phyloP scores from a whole-genome alignment of 2,888 invertebrate genomes.

The Mamestra brassicae region DNA sequence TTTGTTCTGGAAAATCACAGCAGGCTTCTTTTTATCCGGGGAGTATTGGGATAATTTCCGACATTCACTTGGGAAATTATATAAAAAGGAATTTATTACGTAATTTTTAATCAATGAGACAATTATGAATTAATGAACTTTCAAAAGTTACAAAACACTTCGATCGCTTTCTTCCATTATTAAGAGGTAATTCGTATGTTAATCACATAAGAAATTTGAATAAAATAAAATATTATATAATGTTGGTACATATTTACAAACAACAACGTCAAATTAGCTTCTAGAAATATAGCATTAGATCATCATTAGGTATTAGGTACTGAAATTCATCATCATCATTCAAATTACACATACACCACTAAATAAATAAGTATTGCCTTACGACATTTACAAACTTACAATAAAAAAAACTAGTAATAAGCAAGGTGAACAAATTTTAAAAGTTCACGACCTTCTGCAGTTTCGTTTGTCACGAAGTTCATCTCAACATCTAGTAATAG shows the following conservation, averaged over 20 bases:
- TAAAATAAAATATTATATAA: no score
- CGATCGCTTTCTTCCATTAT: background rate
- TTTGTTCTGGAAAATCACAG: no score
- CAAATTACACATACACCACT: conserved; percentile 12
- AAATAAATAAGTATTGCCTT: conserved; percentile 38
- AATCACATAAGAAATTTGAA: background rate
- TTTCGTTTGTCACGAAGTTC: conserved; percentile 75
- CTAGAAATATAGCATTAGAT: conserved; percentile 10
- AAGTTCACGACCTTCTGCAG: conserved; percentile 82
- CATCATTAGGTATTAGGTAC: conserved; percentile 7
- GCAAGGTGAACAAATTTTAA: conserved; percentile 80
- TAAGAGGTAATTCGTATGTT: background rate
- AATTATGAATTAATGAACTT: conserved; percentile 23
- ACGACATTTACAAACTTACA: conserved; percentile 57
- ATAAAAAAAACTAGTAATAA: conserved; percentile 66
- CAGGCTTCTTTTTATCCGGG: no score
- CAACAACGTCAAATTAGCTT: background rate
- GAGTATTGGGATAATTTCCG: no score
- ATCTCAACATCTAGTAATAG: conserved; percentile 66
- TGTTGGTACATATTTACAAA: background rate
- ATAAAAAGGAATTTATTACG: background rate
- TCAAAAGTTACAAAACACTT: conserved; percentile 24
- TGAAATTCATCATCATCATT: conserved; percentile 3
- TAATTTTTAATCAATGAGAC: conserved; percentile 7
- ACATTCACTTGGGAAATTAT: no score